Evolutionary conservation across 2,888 invertebrate genomes (phyloP).

Genomic region (Eudemis profundana): DNA sequence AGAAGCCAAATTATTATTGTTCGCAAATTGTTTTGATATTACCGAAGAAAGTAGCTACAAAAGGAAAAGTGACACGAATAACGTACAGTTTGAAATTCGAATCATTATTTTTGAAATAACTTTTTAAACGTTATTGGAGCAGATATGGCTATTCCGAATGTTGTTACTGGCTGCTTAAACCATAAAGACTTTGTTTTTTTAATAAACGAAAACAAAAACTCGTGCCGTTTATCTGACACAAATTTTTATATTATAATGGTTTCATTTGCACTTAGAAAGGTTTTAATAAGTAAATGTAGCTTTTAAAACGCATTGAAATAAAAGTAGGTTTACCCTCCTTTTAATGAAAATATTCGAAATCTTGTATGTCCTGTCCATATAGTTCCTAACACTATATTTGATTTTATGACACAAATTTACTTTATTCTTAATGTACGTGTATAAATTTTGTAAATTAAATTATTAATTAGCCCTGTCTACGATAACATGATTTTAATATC

Average conservation of each 20-base stretch:
- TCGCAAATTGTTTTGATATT: constrained; percentile 26
- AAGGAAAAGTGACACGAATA: constrained; percentile 43
- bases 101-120: constrained; percentile 14
- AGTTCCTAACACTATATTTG: too few relatives aligned
- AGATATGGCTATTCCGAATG: background rate
- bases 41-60: constrained; percentile 34
- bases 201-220: background rate
- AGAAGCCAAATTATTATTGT: constrained; percentile 38
- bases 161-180: constrained; percentile 15
- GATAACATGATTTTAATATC: background rate
- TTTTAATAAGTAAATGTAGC: too few relatives aligned
- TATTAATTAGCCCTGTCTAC: constrained; percentile 1
- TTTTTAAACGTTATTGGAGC: constrained; percentile 9
- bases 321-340: too few relatives aligned
- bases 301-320: too few relatives aligned
- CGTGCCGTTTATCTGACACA: background rate
- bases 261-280: too few relatives aligned
- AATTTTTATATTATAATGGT: background rate
- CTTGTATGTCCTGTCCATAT: too few relatives aligned
- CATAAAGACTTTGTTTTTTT: constrained; percentile 23
- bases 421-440: background rate
- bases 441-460: background rate
- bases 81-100: constrained; percentile 26
- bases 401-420: background rate
- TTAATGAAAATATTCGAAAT: too few relatives aligned